Conservation (phyloP, 1,140 invertebrate genomes). For the Chymomyza costata region DNA sequence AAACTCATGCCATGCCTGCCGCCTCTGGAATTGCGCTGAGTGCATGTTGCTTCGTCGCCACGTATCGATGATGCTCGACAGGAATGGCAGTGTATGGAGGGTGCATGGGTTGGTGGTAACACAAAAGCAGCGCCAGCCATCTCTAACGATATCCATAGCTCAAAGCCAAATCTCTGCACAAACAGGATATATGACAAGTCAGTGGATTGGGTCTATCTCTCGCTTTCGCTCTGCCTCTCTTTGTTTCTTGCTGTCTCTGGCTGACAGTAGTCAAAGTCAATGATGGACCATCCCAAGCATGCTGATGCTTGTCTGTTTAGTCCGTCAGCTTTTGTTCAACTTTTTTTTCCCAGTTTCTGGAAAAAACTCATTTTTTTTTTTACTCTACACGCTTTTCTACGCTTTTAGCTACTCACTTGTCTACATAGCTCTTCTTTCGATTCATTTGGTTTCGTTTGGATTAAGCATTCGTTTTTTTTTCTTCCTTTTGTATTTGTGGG, state of each 20-base stretch:
- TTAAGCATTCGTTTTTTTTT: too few relatives aligned
- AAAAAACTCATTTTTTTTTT: slow-evolving; percentile 6
- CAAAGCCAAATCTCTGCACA: slow-evolving; percentile 70
- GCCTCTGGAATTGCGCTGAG: too few relatives aligned
- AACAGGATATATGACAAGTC: slow-evolving; percentile 50
- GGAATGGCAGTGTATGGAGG: too few relatives aligned
- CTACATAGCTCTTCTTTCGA: slow-evolving; percentile 26
- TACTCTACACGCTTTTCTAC: neutral
- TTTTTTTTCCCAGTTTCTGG: slow-evolving; percentile 42
- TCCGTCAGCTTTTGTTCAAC: slow-evolving; percentile 58
- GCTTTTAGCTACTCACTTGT: too few relatives aligned
- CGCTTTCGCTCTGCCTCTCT: neutral
- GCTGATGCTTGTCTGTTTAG: slow-evolving; percentile 54
- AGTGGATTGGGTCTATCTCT: neutral
- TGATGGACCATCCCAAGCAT: slow-evolving; percentile 17
- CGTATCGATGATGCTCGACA: too few relatives aligned
- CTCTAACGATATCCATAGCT: slow-evolving; percentile 60
- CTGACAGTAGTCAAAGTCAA: slow-evolving; percentile 57
- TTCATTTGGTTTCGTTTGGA: slow-evolving; percentile 10
- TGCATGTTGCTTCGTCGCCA: too few relatives aligned
- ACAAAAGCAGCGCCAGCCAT: too few relatives aligned
- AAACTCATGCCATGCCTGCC: too few relatives aligned
- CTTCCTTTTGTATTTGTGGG: too few relatives aligned
- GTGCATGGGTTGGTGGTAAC: too few relatives aligned
- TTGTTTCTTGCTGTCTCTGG: slow-evolving; percentile 2